phyloP scores from a whole-genome alignment of 1,140 invertebrate genomes.

The Oncopeltus fasciatus region DNA sequence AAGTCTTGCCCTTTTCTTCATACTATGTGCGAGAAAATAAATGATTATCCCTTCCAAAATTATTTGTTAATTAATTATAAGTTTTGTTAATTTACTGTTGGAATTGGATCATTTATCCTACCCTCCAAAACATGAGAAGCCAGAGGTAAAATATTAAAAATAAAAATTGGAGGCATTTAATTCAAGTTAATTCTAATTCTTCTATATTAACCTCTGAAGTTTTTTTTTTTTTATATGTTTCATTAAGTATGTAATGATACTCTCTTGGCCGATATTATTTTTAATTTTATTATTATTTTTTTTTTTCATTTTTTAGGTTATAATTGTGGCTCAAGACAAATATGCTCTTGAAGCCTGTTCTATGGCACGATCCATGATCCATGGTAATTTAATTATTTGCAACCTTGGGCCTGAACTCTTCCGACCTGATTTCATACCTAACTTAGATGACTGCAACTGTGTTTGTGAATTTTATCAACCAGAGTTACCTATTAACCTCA shows the following conservation, averaged over 20 bases:
- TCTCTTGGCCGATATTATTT: no score
- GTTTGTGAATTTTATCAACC: conserved; percentile 49
- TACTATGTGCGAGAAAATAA: no score
- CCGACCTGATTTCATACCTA: neutral
- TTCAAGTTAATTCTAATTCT: conserved; percentile 12
- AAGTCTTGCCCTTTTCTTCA: no score
- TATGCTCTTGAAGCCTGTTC: conserved; percentile 37
- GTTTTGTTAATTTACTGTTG: no score
- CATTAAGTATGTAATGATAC: no score
- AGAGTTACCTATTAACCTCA: conserved; percentile 38
- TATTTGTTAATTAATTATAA: no score
- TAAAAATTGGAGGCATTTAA: no score
- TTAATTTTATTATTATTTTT: no score
- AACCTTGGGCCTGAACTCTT: neutral
- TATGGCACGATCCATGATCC: conserved; percentile 62
- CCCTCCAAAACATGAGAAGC: no score
- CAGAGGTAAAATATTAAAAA: no score
- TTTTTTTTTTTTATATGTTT: conserved; percentile 1
- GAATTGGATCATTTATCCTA: no score
- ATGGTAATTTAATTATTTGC: conserved; percentile 61
- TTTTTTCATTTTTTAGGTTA: conserved; percentile 33
- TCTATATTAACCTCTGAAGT: conserved; percentile 1
- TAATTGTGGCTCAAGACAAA: conserved; percentile 48
- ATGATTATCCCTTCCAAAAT: no score
- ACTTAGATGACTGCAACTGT: conserved; percentile 37